Base-by-base conservation (phyloP, 2,888 invertebrate species). In the Neuroscelio doddi region DNA sequence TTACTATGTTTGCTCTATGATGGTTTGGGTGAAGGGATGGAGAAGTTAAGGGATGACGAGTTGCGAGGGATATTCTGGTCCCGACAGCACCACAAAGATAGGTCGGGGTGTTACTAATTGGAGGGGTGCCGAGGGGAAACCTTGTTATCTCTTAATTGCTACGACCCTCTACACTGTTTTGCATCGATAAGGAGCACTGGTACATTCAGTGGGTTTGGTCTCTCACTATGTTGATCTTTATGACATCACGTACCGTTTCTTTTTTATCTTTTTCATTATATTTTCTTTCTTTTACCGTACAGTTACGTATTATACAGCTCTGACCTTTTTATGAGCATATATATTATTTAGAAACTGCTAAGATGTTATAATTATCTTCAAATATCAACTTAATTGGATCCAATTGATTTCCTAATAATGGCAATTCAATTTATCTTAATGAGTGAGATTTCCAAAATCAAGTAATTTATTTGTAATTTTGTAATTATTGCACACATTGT, bases 111-210 rank as follows among this genome's bases (percentile, higher is more conserved):
- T 83, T 78, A 82, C 83, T 84, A 84, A 84, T 84, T 84, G 83
- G 81, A 82, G 82, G 82, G 83, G 82, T 75, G 78, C 73, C 78
- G 74, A 77, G 75, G 78, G 79, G 74, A 80, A 82, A 83, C 80
- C 83, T 83, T 83, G 83, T 84, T 84, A 84, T 84, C 83, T 84
- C 83, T 84, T 84, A 84, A 84, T 84, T 84, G 83, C 83, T 82
- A 76, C 81, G 78, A 79, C 80, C 82, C 81, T 80, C 73, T 74
- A 73, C 73, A 70, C 80, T 82, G 79, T 82, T 83, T 82, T 82
- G 82, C 84, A 84, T 84, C 78, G 83, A 82, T 81, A 83, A 82
- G 80, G 74, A 79, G 67, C 65, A 52, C 69, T 68, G 55, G 61
- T 65, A 42, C 64, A 56, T 44, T 38, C 50, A 42, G 21, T 50